phyloP scores from a whole-genome alignment of 2,113 vertebrate genomes.

The Chaetops frenatus region DNA sequence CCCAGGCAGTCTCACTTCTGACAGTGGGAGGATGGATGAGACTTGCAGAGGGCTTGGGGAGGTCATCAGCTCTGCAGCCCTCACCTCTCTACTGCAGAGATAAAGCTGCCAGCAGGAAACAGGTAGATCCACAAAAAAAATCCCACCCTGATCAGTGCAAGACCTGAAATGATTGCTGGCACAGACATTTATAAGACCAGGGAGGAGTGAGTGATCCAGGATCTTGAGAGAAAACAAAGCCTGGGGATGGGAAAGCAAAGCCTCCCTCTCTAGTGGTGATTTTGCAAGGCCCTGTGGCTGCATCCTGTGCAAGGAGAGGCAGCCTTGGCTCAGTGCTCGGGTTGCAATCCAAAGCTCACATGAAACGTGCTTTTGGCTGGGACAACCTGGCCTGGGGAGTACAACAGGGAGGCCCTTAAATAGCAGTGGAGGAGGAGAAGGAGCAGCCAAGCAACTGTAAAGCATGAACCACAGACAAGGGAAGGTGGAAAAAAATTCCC shows the following conservation, averaged over 20 bases:
- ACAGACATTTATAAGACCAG: background rate
- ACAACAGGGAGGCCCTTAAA: conserved; percentile 22
- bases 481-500: background rate
- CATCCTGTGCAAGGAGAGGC: background rate
- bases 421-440: background rate
- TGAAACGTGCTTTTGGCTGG: conserved; percentile 14
- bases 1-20: background rate
- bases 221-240: background rate
- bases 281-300: background rate
- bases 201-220: background rate
- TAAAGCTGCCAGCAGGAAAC: background rate
- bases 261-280: background rate
- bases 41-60: background rate
- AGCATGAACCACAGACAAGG: background rate
- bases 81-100: background rate
- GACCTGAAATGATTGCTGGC: background rate
- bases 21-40: background rate
- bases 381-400: background rate
- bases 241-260: background rate
- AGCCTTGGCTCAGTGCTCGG: background rate
- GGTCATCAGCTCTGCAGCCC: background rate
- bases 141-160: background rate
- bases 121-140: background rate
- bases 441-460: conserved; percentile 6
- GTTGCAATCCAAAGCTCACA: background rate